Evolutionary conservation across 2,113 vertebrate genomes (phyloP).

Genomic region (Potamarius usumacintae): DNA sequence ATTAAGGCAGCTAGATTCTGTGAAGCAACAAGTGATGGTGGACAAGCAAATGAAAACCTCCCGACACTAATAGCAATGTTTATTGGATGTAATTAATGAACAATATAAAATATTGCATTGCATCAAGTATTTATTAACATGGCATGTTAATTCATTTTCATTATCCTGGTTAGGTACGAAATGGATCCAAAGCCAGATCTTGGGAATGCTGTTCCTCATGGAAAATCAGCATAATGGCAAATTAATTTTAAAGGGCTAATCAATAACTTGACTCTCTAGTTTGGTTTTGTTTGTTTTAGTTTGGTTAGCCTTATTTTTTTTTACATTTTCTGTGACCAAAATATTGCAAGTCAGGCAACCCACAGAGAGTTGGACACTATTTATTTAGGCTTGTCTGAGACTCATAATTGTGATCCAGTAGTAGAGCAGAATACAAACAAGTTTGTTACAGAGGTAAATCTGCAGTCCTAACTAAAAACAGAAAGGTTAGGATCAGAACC

Average conservation of each 20-base stretch:
- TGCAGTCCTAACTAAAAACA: background rate
- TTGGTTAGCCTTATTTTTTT: background rate
- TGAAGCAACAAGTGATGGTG: background rate
- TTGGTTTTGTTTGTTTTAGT: background rate
- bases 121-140: background rate
- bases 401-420: background rate
- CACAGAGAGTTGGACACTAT: background rate
- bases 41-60: background rate
- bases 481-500: background rate
- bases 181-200: background rate
- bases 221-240: background rate
- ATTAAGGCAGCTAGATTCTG: background rate
- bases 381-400: background rate
- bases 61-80: background rate
- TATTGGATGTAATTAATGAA: background rate
- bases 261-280: conserved; percentile 14
- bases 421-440: background rate
- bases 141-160: background rate
- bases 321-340: background rate
- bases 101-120: background rate
- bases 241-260: conserved; percentile 16
- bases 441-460: background rate
- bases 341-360: conserved; percentile 35
- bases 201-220: conserved; percentile 13
- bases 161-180: background rate